phyloP scores from a whole-genome alignment of 2,888 invertebrate genomes.

The Anarsia innoxiella region DNA sequence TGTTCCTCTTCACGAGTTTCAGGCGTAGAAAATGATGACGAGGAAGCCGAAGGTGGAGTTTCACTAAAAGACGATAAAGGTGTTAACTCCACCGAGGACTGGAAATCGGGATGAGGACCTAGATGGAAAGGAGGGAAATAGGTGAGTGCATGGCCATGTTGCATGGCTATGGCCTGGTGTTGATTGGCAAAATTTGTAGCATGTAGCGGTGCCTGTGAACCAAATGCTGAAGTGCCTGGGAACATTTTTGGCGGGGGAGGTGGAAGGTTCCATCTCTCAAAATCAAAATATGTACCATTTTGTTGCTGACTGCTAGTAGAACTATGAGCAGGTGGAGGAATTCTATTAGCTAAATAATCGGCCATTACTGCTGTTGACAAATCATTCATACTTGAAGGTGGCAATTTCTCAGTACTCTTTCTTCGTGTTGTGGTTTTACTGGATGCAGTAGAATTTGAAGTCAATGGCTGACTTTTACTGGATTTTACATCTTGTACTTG shows the following conservation, averaged over 20 bases:
- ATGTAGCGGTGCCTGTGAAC: slow-evolving; percentile 74
- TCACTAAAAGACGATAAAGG: slow-evolving; percentile 75
- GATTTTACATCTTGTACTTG: slow-evolving; percentile 74
- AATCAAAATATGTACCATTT: slow-evolving; percentile 85
- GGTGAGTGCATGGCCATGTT: slow-evolving; percentile 82
- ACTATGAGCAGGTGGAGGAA: slow-evolving; percentile 84
- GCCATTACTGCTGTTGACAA: slow-evolving; percentile 72
- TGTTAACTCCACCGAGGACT: slow-evolving; percentile 79
- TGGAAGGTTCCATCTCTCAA: slow-evolving; percentile 87
- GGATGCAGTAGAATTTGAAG: slow-evolving; percentile 22
- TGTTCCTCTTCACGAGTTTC: slow-evolving; percentile 80
- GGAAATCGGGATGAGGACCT: slow-evolving; percentile 80
- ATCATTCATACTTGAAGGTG: slow-evolving; percentile 69
- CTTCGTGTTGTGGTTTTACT: slow-evolving; percentile 63
- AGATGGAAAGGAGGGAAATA: slow-evolving; percentile 86
- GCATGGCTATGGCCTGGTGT: slow-evolving; percentile 79
- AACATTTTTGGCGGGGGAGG: slow-evolving; percentile 82
- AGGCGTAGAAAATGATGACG: slow-evolving; percentile 72
- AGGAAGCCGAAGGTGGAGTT: slow-evolving; percentile 74
- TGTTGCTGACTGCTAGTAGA: slow-evolving; percentile 76
- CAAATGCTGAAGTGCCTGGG: slow-evolving; percentile 74
- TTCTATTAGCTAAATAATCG: slow-evolving; percentile 74
- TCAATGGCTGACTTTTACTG: slow-evolving; percentile 52
- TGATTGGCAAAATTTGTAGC: slow-evolving; percentile 75
- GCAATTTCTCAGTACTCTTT: slow-evolving; percentile 75